A percentile compares a stretch with the other conserved stretches of the same genome.
phyloP scores from a whole-genome alignment of 1,140 invertebrate species.

The Hermetia illucens region DNA sequence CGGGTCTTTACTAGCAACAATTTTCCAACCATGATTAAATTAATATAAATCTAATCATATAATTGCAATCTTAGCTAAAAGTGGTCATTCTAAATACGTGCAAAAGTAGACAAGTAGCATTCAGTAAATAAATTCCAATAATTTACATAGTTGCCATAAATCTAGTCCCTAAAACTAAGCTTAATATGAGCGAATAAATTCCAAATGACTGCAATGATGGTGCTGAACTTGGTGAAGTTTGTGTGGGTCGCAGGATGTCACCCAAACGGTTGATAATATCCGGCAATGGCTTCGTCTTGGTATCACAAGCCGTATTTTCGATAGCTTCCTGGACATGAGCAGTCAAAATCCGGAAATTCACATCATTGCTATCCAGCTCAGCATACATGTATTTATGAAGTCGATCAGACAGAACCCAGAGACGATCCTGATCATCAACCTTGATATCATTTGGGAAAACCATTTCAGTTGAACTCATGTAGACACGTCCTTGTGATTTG shows the following conservation, averaged over 20 bases:
- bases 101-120: too few relatives aligned
- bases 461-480: slow-evolving; percentile 53
- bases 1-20: too few relatives aligned
- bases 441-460: slow-evolving; percentile 66
- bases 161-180: too few relatives aligned
- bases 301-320: slow-evolving; percentile 50
- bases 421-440: slow-evolving; percentile 49
- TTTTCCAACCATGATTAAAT: too few relatives aligned
- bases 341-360: slow-evolving; percentile 58
- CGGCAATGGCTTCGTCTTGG: slow-evolving; percentile 31
- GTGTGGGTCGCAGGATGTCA: slow-evolving; percentile 16
- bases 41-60: too few relatives aligned
- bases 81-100: too few relatives aligned
- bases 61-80: too few relatives aligned
- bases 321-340: slow-evolving; percentile 50
- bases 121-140: too few relatives aligned
- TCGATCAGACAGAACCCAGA: slow-evolving; percentile 61
- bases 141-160: too few relatives aligned
- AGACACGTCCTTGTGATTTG: slow-evolving; percentile 51
- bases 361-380: slow-evolving; percentile 42
- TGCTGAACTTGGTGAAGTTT: background rate
- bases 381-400: slow-evolving; percentile 56
- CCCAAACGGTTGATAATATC: slow-evolving; percentile 37
- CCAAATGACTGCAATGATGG: too few relatives aligned
- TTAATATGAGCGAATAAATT: too few relatives aligned